Percentiles rank a stretch among this genome's conserved stretches.
Evolutionary conservation across 2,888 invertebrate species (phyloP).

Genomic region (Automeris io): DNA sequence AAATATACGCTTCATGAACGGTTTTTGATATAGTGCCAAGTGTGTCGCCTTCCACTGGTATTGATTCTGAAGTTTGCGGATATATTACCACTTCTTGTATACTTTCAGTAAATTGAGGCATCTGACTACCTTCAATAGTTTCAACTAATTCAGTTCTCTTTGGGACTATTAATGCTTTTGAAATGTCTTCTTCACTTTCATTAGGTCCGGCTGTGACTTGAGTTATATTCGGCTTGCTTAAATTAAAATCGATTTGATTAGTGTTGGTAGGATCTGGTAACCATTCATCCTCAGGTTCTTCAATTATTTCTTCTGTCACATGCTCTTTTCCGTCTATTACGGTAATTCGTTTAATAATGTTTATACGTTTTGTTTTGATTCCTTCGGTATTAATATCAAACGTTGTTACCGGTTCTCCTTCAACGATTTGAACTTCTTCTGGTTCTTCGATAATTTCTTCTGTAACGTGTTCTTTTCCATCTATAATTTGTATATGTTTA

Average conservation of each 20-base stretch:
- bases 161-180: too few relatives aligned
- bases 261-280: conserved; percentile 43
- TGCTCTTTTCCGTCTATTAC: conserved; percentile 88
- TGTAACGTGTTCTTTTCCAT: conserved; percentile 88
- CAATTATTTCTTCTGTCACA: conserved; percentile 85
- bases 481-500: conserved; percentile 85
- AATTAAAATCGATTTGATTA: conserved; percentile 42
- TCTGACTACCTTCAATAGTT: too few relatives aligned
- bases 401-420: conserved; percentile 72
- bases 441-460: conserved; percentile 92
- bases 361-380: conserved; percentile 50
- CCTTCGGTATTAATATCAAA: conserved; percentile 45
- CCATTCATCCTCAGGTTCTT: conserved; percentile 80
- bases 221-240: too few relatives aligned
- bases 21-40: not conserved
- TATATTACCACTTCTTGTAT: too few relatives aligned
- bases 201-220: too few relatives aligned
- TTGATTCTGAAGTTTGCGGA: not conserved
- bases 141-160: too few relatives aligned
- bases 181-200: too few relatives aligned
- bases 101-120: not conserved
- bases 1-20: not conserved
- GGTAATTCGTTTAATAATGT: conserved; percentile 83
- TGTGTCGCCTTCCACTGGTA: not conserved
- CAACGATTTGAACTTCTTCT: conserved; percentile 84